These are phyloP conservation scores for Dascillus cervinus DNA, from an alignment of 2,888 invertebrate genomes.

Conservation along the genomic window DNA sequence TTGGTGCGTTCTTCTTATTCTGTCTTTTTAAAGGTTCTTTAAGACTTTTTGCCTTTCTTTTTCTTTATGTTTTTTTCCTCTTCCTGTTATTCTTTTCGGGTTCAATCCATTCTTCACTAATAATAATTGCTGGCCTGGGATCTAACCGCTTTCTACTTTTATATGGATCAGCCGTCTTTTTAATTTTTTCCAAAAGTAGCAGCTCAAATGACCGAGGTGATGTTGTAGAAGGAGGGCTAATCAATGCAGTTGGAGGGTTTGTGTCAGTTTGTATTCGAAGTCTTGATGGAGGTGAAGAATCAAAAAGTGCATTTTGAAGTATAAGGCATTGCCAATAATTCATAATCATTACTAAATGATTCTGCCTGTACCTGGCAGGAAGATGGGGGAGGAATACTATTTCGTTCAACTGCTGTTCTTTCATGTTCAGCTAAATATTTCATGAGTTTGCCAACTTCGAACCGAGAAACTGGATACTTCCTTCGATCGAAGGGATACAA, in stretches of 20 bases:
- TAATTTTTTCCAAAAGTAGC: slow-evolving; percentile 1
- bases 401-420: too few species aligned
- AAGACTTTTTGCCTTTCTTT: background rate
- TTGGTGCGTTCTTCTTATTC: too few species aligned
- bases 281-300: background rate
- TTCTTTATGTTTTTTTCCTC: background rate
- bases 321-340: background rate
- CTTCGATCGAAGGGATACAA: too few species aligned
- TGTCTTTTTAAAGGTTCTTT: too few species aligned
- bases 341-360: background rate
- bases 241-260: background rate
- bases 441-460: too few species aligned
- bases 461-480: too few species aligned
- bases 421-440: too few species aligned
- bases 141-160: background rate
- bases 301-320: background rate
- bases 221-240: background rate
- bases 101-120: background rate
- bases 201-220: background rate
- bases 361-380: too few species aligned
- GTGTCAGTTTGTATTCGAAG: background rate
- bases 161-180: background rate
- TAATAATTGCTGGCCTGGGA: background rate
- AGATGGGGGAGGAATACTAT: too few species aligned
- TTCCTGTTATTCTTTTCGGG: background rate